Conservation (phyloP, 2,888 invertebrate species). For the Hypomecis punctinalis region DNA sequence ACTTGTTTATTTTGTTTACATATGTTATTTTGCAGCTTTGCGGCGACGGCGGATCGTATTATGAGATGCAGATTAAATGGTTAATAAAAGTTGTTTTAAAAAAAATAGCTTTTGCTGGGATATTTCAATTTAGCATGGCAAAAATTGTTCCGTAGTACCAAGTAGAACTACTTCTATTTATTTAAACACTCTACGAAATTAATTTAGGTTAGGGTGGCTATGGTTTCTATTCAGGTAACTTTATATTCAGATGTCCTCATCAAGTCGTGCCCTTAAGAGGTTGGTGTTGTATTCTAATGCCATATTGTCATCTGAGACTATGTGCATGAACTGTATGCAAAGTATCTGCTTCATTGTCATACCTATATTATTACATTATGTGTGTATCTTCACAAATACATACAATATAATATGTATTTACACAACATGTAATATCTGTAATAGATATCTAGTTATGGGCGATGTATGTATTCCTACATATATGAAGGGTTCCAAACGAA, state of each 20-base stretch:
- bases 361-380: too few species aligned
- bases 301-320: slow-evolving; percentile 7
- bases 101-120: not conserved
- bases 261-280: not conserved
- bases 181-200: too few species aligned
- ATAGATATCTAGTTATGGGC: too few species aligned
- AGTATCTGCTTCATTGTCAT: too few species aligned
- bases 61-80: slow-evolving; percentile 23
- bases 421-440: too few species aligned
- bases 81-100: slow-evolving; percentile 38
- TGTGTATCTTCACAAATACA: too few species aligned
- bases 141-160: not conserved
- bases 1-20: slow-evolving; percentile 73
- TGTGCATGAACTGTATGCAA: not conserved
- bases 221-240: slow-evolving; percentile 10
- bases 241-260: slow-evolving; percentile 15
- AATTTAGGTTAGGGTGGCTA: too few species aligned
- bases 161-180: not conserved
- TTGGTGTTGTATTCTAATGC: slow-evolving; percentile 13
- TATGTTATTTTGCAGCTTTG: slow-evolving; percentile 49
- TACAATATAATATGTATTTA: too few species aligned
- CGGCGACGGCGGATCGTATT: slow-evolving; percentile 50
- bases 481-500: too few species aligned
- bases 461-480: too few species aligned
- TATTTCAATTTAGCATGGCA: not conserved